Evolutionary conservation across 2,113 vertebrate species (phyloP).

Genomic region (Vireo altiloquus): DNA sequence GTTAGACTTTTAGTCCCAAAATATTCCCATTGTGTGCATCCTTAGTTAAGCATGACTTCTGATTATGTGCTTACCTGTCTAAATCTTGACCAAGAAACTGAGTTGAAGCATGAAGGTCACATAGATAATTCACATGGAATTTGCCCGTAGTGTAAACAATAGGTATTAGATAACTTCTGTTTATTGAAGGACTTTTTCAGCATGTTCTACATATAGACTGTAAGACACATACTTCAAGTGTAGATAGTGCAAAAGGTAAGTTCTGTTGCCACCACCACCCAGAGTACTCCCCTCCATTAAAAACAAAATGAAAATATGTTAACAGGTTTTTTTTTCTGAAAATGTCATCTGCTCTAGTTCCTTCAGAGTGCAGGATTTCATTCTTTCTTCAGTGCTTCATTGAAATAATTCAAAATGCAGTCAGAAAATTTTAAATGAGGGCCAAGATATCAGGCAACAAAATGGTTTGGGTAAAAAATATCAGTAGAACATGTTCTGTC

Average conservation of each 20-base stretch:
- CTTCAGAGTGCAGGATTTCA: background rate
- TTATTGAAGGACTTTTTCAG: background rate
- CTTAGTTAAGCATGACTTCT: background rate
- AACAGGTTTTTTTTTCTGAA: background rate
- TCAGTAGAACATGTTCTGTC: background rate
- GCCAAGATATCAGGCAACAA: background rate
- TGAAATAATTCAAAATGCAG: background rate
- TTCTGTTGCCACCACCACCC: background rate
- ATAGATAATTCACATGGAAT: background rate
- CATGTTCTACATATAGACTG: background rate
- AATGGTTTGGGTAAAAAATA: background rate
- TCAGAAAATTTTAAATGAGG: background rate
- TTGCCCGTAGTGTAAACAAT: background rate
- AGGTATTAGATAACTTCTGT: background rate
- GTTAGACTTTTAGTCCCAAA: background rate
- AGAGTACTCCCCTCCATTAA: background rate
- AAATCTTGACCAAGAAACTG: background rate
- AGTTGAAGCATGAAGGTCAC: background rate
- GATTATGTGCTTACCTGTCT: background rate
- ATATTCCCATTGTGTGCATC: background rate
- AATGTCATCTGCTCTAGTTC: background rate
- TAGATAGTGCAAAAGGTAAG: background rate
- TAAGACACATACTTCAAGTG: background rate
- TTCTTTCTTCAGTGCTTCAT: background rate
- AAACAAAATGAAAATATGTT: background rate